Evolutionary conservation across 2,888 invertebrate species (phyloP), one percentile per base, ranked within the genome.

Genomic region (Parnassius glacialis): DNA sequence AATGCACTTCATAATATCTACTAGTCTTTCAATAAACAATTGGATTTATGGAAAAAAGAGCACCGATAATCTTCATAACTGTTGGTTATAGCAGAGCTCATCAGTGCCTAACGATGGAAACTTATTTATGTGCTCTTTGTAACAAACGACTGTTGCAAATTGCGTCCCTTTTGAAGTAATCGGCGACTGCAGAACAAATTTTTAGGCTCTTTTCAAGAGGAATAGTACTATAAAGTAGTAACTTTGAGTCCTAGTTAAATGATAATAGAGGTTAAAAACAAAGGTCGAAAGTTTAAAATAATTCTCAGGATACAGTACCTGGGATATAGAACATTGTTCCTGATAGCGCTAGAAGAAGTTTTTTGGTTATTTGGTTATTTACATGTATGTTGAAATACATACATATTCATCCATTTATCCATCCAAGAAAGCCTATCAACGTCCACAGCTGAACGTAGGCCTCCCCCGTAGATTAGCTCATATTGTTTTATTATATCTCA

Each of bases 121-220:
- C 52, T 61, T 57, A 56, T 61, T 61, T 61, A 61, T 61, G 41
- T 47, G 44, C 52, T 44, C 51, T 61, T 34, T 55, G 60, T 60
- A 57, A 61, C 61, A 47, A 61, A 61, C 61, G 52, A 42, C 61
- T 47, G 44, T 55, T 55, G 51, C 56, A 45, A 61, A 61, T 52
- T 61, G 47, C 42, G 56, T 45, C 44, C 56, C 20, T 45, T 57
- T 56, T 52, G 45, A 44, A 52, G 45, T 13, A 61, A 52, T 52
- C 52, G 48, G 42, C 57, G 42, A 16, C 56, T 34, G 47, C 25
- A 25, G 13, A 47, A 56, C 47, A 47, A 56, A 42, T 42, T 51
- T 51, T n/a, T n/a, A n/a, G 16, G 20, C 13, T 51, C 51, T 16
- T 51, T 47, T 12, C 20, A 25, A 51, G 25, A 11, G 51, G 11